Conservation (phyloP, 2,113 vertebrate genomes). For the Salvelinus namaycush region DNA sequence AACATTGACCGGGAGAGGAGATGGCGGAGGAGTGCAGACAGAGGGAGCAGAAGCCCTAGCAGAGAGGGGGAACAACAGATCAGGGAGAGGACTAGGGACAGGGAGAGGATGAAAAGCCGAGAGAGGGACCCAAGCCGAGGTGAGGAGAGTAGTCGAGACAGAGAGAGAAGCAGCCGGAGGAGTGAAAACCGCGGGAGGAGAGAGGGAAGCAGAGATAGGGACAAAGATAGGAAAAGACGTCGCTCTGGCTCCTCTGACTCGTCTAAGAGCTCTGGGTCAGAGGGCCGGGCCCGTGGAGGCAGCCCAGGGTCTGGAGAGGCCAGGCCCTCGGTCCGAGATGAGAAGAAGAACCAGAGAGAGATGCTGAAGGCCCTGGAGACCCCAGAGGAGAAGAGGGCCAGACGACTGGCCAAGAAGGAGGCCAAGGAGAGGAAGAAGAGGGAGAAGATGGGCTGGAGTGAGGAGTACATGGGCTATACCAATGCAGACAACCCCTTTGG, state of each 20-base stretch:
- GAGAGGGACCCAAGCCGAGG: too few species aligned
- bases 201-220: constrained; percentile 45
- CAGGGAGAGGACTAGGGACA: constrained; percentile 38
- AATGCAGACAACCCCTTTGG: constrained; percentile 98
- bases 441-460: constrained; percentile 99
- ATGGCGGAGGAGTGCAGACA: constrained; percentile 44
- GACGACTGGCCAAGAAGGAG: constrained; percentile 92
- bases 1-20: constrained; percentile 56
- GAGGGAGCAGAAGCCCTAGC: constrained; percentile 37
- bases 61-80: constrained; percentile 47
- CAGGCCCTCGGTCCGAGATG: constrained; percentile 36
- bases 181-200: constrained; percentile 53
- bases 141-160: constrained; percentile 23
- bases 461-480: constrained; percentile 99
- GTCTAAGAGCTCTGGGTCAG: constrained; percentile 72
- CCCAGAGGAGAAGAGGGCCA: constrained; percentile 91
- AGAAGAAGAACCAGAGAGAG: constrained; percentile 77
- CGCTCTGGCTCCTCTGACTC: constrained; percentile 76
- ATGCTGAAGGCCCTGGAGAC: constrained; percentile 95
- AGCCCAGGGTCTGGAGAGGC: constrained; percentile 48
- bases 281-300: background rate
- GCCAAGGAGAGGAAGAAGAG: constrained; percentile 95
- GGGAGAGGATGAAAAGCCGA: constrained; percentile 16
- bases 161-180: constrained; percentile 36
- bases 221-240: constrained; percentile 44